phyloP scores from a whole-genome alignment of 2,797 vertebrate species.

The Diplodus sargus region DNA sequence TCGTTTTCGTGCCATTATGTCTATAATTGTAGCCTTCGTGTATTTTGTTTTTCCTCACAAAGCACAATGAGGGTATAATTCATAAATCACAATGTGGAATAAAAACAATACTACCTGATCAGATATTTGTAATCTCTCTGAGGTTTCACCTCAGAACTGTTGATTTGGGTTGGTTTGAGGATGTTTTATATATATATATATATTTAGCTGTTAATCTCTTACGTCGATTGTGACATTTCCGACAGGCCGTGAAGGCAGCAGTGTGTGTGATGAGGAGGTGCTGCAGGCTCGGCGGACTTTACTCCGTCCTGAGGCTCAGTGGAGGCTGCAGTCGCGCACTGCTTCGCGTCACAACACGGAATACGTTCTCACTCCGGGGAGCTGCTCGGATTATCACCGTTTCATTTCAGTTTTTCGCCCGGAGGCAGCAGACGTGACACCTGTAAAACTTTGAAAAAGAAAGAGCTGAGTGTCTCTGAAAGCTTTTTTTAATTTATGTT shows the following conservation, averaged over 20 bases:
- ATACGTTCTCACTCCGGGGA: neutral
- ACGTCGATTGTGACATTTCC: conserved; percentile 44
- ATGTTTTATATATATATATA: too few relatives aligned
- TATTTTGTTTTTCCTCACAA: neutral
- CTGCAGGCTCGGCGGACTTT: conserved; percentile 65
- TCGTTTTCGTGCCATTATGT: neutral
- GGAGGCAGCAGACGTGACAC: neutral
- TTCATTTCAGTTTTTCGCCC: neutral
- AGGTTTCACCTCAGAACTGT: neutral
- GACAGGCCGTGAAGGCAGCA: conserved; percentile 60
- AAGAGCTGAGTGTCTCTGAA: neutral
- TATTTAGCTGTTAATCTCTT: too few relatives aligned
- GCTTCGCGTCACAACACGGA: neutral
- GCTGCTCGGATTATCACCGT: neutral
- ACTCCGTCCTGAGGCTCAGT: conserved; percentile 63
- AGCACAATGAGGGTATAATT: neutral
- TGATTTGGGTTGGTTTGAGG: neutral
- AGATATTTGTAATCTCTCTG: neutral
- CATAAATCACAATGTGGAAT: neutral
- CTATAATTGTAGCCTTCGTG: neutral
- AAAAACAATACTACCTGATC: accelerated
- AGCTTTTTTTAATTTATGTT: neutral
- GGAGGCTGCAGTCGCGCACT: conserved; percentile 33
- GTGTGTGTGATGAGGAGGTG: conserved; percentile 53
- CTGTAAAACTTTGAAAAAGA: conserved; percentile 32